Base-by-base conservation (phyloP, 2,888 invertebrate genomes). In the Colletes collaris region DNA sequence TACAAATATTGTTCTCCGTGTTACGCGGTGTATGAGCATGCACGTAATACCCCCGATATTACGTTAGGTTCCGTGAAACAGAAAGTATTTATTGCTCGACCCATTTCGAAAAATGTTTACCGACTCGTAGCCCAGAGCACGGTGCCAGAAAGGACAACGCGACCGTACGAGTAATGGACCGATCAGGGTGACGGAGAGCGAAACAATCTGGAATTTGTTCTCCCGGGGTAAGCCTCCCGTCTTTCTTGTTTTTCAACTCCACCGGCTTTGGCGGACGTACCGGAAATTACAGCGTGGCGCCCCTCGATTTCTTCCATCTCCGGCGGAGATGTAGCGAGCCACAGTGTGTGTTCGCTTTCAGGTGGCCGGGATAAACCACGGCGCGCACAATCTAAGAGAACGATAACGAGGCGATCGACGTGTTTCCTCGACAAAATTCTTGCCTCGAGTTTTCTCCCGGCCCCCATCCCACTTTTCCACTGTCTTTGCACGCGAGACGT, bases 221-320 rank as follows among this genome's bases (percentile, higher is more conserved):
- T 69, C 64, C 52, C 62, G 62, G 27, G 27, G 60, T 60, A 40
- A 46, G 64, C 62, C 56, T 27, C 50, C n/a, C 19, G 44, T 72
- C n/a, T 58, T 52, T 68, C 40, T 60, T 63, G 59, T 72, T 70
- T 66, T 52, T 53, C 52, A 69, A 49, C 64, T 60, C 66, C 27
- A 67, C 44, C 35, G 52, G 60, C 59, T 55, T 58, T 49, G 64
- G 16, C 67, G 80, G 68, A 56, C 70, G 74, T 70, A 64, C 70
- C 86, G 86, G 86, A 86, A 86, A 86, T 86, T 86, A 86, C 87
- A 69, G 62, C 62, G 76, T 75, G 71, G 59, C 70, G 74, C 70
- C 71, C 72, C 72, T 77, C 74, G 85, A 82, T 84, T 86, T 70
- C 76, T 79, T 64, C 80, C 59, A 85, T 82, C 83, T 86, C 87